A percentile compares a stretch with the other conserved stretches of the same genome.
Conservation (phyloP, 2,797 vertebrate genomes). For the Onychomys arenicola region DNA sequence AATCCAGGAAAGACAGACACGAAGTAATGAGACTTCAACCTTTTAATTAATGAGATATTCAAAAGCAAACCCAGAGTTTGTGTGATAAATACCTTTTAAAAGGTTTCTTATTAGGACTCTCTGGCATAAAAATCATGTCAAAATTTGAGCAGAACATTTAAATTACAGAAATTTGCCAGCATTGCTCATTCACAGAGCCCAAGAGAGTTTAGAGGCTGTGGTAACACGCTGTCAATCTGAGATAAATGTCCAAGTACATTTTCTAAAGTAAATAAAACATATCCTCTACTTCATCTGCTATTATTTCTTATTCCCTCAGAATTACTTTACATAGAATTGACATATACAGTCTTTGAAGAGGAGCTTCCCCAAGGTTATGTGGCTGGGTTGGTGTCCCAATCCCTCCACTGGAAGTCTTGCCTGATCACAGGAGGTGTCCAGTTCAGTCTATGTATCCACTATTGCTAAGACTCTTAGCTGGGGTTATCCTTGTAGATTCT, state of each 20-base stretch:
- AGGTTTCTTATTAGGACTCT: conserved; percentile 41
- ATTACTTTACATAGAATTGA: neutral
- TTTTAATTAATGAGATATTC: conserved; percentile 73
- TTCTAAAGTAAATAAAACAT: neutral
- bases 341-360: neutral
- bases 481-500: neutral
- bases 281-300: neutral
- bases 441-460: neutral
- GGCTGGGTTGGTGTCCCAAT: neutral
- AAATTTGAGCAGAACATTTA: conserved; percentile 63
- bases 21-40: conserved; percentile 48
- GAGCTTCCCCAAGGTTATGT: neutral
- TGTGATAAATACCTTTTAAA: conserved; percentile 55
- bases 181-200: neutral
- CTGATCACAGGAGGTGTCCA: neutral
- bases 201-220: conserved; percentile 42
- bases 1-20: conserved; percentile 62
- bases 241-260: conserved; percentile 1
- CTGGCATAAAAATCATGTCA: conserved; percentile 50
- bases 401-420: neutral
- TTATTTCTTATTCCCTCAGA: neutral
- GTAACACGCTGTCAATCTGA: neutral
- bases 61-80: conserved; percentile 66
- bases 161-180: conserved; percentile 47
- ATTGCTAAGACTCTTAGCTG: neutral